Evolutionary conservation across 2,797 vertebrate species (phyloP), one percentile per base, ranked within the genome.

Genomic region (Xenops minutus): DNA sequence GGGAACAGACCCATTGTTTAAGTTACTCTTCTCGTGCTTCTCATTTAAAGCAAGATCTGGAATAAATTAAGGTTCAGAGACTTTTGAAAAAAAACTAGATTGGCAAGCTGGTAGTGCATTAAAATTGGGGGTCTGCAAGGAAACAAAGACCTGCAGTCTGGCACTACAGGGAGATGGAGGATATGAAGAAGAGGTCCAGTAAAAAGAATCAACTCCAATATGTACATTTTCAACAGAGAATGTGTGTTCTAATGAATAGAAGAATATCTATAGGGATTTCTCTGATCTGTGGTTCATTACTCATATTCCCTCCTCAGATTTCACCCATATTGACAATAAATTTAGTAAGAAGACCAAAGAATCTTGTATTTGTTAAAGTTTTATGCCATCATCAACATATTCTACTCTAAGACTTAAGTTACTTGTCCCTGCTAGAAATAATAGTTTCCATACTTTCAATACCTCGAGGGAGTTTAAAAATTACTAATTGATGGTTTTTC

Each of bases 401-500:
- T 92, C 91, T 82, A 19, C 82, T 90, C 77, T 92, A 79, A 63
- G 73, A 87, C 84, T 95, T 91, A 80, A 82, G 93, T 96, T 95
- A 79, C 81, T 90, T 93, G 74, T 93, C 73, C 85, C 74, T 54
- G 73, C 44, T 95, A 86, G 78, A 95, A 95, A 93, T 95, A 91
- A 97, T 79, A 93, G 72, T 90, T 95, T 89, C 93, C 81, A 69
- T 95, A 81, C 88, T 97, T 96, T 87, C 67, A 85, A 84, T 88
- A 86, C 68, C 90, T 96, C 77, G 0, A 58, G 94, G 78, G 88
- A 97, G 46, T 86, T 93, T 94, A 92, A 84, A 91, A 92, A 94
- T 91, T 67, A 94, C 94, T 94, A 97, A 96, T 91, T 95, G 93
- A 97, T 96, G 88, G 18, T 74, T 96, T 96, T 96, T 74, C 96